phyloP scores from a whole-genome alignment of 2,888 invertebrate genomes.

The Alentia gelatinosa region DNA sequence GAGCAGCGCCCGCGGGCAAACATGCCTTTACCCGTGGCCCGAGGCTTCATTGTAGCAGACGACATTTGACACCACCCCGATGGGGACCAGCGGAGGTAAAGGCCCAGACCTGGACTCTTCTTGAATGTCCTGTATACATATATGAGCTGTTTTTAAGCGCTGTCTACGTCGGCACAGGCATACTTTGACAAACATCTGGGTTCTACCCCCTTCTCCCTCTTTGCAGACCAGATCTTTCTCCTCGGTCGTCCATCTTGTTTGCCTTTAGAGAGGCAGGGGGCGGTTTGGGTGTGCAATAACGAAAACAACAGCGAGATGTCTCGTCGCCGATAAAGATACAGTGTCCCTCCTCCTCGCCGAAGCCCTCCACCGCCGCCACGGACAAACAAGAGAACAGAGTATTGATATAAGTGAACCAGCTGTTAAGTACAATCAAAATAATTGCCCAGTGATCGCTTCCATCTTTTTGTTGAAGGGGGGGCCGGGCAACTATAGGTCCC shows the following conservation, averaged over 20 bases:
- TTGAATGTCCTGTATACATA: slow-evolving; percentile 26
- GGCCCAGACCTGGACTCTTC: neutral
- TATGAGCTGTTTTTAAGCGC: neutral
- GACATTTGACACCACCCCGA: neutral
- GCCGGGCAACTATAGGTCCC: no score
- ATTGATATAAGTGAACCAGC: neutral
- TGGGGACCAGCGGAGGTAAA: neutral
- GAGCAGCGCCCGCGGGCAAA: neutral
- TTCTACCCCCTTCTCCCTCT: no score
- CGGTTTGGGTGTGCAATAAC: no score
- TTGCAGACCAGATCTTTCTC: no score
- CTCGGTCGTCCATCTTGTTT: no score
- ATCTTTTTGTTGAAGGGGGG: no score
- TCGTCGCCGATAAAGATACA: no score
- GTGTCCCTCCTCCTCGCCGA: no score
- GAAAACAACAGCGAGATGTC: no score
- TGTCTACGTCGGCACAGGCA: neutral
- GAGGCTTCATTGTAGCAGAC: neutral
- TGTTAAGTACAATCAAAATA: neutral
- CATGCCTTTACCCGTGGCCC: neutral
- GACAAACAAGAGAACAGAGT: neutral
- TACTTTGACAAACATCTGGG: neutral
- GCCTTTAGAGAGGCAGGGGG: no score
- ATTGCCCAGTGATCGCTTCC: neutral
- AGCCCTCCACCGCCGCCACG: neutral